A percentile compares a stretch with the other conserved stretches of the same genome.
phyloP scores from a whole-genome alignment of 2,888 invertebrate genomes.

The Microctonus aethiopoides region DNA sequence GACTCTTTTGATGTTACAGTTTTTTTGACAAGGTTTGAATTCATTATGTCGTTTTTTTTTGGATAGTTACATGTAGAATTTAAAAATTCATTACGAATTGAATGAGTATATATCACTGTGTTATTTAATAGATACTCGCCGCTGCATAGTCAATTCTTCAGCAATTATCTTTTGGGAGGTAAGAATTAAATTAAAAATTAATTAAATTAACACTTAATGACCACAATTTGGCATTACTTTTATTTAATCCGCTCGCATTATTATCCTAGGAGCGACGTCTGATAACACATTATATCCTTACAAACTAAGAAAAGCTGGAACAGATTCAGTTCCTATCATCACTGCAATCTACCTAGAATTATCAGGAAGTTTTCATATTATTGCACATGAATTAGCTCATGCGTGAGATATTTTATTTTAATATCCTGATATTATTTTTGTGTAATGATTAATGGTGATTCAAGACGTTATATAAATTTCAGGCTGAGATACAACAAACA shows the following conservation, averaged over 20 bases:
- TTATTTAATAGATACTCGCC: no score
- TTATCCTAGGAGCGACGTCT: neutral
- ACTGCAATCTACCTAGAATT: neutral
- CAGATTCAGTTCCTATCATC: neutral
- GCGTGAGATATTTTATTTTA: neutral
- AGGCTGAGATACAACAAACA: neutral
- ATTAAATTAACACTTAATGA: neutral
- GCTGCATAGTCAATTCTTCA: no score
- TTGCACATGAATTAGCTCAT: neutral
- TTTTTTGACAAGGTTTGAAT: neutral
- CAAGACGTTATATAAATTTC: neutral
- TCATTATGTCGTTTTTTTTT: neutral
- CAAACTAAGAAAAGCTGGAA: neutral
- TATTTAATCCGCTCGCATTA: neutral
- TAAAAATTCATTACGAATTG: no score
- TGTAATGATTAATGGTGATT: neutral
- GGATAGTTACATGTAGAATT: no score
- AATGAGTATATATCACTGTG: no score
- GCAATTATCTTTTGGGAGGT: neutral
- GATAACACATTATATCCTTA: neutral
- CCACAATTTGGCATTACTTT: neutral
- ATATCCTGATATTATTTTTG: neutral
- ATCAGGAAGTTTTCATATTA: neutral
- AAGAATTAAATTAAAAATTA: neutral
- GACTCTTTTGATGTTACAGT: neutral